Conservation (phyloP, 2,888 invertebrate genomes). For the Axea sp. region DNA sequence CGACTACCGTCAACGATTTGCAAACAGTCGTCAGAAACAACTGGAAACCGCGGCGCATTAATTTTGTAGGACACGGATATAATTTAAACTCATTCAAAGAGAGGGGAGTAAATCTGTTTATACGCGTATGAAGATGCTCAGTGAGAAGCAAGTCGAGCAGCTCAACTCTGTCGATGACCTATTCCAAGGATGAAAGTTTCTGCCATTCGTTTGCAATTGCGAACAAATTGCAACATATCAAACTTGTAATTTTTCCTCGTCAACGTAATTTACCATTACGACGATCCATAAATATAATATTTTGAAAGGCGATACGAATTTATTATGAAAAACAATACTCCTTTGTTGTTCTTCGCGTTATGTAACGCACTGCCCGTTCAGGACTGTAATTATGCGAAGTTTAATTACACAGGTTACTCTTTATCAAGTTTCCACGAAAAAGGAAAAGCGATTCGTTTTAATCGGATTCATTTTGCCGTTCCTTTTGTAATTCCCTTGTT, state of each 20-base stretch:
- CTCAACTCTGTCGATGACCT: slow-evolving; percentile 28
- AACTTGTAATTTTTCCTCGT: background rate
- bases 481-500: too few species aligned
- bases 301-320: slow-evolving; percentile 3
- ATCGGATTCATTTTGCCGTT: too few species aligned
- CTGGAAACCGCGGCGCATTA: too few species aligned
- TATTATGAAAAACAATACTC: background rate
- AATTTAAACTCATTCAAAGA: too few species aligned
- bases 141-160: too few species aligned
- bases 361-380: background rate
- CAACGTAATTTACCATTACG: background rate
- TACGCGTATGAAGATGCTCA: too few species aligned
- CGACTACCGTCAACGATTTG: too few species aligned
- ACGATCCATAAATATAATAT: background rate
- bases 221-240: background rate
- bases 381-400: background rate
- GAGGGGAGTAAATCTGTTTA: too few species aligned
- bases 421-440: background rate
- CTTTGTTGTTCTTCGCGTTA: background rate
- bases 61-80: too few species aligned
- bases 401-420: background rate
- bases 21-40: too few species aligned
- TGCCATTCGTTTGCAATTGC: background rate
- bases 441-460: too few species aligned
- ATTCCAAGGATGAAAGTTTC: slow-evolving; percentile 16